Evolutionary conservation across 2,113 vertebrate genomes (phyloP).

Genomic region (Myiopsitta monachus): DNA sequence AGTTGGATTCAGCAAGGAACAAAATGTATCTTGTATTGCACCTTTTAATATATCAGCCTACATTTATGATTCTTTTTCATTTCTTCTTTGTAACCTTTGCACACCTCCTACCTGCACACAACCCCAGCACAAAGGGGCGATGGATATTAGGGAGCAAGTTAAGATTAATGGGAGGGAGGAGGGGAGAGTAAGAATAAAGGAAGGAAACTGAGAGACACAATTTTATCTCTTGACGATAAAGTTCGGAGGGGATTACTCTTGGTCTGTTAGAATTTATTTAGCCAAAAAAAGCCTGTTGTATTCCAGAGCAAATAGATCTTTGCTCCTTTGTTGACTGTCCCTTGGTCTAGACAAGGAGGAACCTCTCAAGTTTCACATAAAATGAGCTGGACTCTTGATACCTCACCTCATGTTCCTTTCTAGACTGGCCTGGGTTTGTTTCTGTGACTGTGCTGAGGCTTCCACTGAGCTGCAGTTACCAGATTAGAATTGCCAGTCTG

Average conservation of each 20-base stretch:
- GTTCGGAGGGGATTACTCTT: background rate
- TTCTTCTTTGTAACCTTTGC: background rate
- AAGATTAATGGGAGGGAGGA: rapidly evolving
- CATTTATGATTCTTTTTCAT: background rate
- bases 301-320: background rate
- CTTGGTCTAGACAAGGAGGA: background rate
- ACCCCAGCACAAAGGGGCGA: background rate
- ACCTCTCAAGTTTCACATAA: background rate
- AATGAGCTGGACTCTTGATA: background rate
- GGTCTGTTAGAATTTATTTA: background rate
- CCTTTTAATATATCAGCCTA: background rate
- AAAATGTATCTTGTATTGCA: conserved; percentile 31
- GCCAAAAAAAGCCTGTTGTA: background rate
- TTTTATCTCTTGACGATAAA: background rate
- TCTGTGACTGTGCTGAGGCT: background rate
- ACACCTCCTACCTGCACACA: background rate
- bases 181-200: background rate
- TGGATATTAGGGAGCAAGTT: background rate
- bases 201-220: background rate
- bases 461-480: background rate
- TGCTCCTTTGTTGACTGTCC: background rate
- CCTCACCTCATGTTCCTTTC: rapidly evolving
- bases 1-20: conserved; percentile 10
- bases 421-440: rapidly evolving
- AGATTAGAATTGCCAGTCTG: background rate